These are phyloP conservation scores for Empis livida DNA, from an alignment of 2,888 invertebrate species.

Conservation along the genomic window DNA sequence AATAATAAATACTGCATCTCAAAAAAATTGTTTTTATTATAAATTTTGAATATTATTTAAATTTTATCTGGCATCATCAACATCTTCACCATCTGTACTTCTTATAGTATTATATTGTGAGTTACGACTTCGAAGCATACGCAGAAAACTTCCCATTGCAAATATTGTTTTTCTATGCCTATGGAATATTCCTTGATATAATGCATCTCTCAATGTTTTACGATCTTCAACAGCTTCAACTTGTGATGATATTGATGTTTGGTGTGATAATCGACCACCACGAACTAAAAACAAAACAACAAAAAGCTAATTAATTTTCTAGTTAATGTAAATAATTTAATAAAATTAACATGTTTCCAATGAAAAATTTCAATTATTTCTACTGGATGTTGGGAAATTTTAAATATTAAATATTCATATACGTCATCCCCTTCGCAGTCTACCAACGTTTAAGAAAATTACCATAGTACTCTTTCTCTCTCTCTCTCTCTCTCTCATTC, in stretches of 20 bases:
- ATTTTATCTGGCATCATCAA: conserved; percentile 36
- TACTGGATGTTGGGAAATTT: too few species aligned
- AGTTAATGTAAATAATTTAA: too few species aligned
- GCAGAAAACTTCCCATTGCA: conserved; percentile 59
- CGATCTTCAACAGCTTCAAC: conserved; percentile 50
- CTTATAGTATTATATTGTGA: conserved; percentile 65
- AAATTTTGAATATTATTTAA: neutral
- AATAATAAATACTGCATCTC: too few species aligned
- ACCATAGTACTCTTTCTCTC: too few species aligned
- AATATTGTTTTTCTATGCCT: conserved; percentile 62
- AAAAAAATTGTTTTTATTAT: neutral
- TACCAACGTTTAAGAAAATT: too few species aligned
- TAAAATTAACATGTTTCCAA: too few species aligned
- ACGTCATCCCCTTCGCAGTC: too few species aligned
- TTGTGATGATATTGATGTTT: conserved; percentile 46
- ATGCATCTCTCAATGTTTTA: conserved; percentile 56
- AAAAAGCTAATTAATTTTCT: too few species aligned
- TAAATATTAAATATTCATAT: too few species aligned
- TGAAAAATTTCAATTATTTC: too few species aligned
- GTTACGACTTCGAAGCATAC: conserved; percentile 61
- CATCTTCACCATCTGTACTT: conserved; percentile 36
- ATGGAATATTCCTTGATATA: conserved; percentile 67
- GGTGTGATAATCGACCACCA: conserved; percentile 43
- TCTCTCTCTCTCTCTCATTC: too few species aligned
- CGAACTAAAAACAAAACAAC: conserved; percentile 13